Conservation (phyloP, 2,888 invertebrate species). For the Sericinus montela region DNA sequence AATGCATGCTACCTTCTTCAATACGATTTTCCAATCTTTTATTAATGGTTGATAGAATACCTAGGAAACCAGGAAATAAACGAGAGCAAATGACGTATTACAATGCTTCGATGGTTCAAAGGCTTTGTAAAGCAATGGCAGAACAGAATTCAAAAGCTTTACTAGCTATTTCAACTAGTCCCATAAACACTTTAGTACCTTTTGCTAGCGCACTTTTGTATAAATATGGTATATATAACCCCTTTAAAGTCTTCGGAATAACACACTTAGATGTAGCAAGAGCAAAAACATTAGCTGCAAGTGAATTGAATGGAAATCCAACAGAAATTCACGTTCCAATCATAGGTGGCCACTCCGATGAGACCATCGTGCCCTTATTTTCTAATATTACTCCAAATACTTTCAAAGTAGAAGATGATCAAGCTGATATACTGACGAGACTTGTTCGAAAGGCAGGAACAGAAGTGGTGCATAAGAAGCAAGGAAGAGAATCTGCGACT, state of each 20-base stretch:
- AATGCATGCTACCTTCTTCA: slow-evolving; percentile 33
- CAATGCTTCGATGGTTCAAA: slow-evolving; percentile 44
- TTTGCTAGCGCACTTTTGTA: slow-evolving; percentile 46
- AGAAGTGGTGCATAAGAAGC: slow-evolving; percentile 44
- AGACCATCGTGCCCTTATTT: slow-evolving; percentile 55
- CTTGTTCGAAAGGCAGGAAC: slow-evolving; percentile 46
- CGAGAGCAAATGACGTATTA: slow-evolving; percentile 46
- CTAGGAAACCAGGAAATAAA: slow-evolving; percentile 36
- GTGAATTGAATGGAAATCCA: slow-evolving; percentile 38
- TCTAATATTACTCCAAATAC: slow-evolving; percentile 43
- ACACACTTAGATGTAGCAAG: slow-evolving; percentile 52
- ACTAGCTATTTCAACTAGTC: slow-evolving; percentile 51
- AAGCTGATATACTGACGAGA: slow-evolving; percentile 47
- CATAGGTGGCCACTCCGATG: slow-evolving; percentile 57
- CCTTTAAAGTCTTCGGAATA: slow-evolving; percentile 51
- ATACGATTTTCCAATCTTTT: slow-evolving; percentile 42
- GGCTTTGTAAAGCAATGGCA: slow-evolving; percentile 42
- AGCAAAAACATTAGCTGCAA: slow-evolving; percentile 37
- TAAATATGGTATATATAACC: slow-evolving; percentile 45
- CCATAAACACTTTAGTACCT: slow-evolving; percentile 53
- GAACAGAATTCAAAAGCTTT: slow-evolving; percentile 46
- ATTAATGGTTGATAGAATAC: slow-evolving; percentile 41
- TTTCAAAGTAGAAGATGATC: slow-evolving; percentile 31
- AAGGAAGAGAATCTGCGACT: slow-evolving; percentile 42
- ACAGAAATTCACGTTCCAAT: slow-evolving; percentile 43